Conservation (phyloP, 2,797 vertebrate species). For the Gymnoscopelus microlampas region DNA sequence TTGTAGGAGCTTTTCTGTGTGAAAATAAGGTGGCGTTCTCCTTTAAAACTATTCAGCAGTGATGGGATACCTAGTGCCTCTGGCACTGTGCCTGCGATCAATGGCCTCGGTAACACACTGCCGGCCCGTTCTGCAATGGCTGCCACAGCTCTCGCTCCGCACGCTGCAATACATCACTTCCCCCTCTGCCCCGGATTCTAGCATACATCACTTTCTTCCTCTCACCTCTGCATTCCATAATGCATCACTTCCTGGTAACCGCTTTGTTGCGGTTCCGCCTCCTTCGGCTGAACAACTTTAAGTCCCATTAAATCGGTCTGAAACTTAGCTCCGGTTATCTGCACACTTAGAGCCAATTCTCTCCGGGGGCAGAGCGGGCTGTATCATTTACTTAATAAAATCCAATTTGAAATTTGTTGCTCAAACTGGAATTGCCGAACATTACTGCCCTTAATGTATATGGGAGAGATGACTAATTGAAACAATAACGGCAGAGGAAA, state of each 20-base stretch:
- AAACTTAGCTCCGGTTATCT: constrained; percentile 49
- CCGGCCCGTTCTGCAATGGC: constrained; percentile 41
- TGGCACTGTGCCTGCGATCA: constrained; percentile 51
- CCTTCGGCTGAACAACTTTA: constrained; percentile 28
- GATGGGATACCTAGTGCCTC: constrained; percentile 70
- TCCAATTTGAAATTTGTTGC: constrained; percentile 36
- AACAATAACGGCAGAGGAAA: constrained; percentile 43
- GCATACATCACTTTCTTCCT: constrained; percentile 47
- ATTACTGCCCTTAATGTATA: constrained; percentile 40
- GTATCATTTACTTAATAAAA: constrained; percentile 51
- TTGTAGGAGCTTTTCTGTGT: constrained; percentile 9
- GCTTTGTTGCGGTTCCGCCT: constrained; percentile 45
- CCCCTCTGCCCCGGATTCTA: constrained; percentile 37
- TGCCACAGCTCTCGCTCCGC: constrained; percentile 48
- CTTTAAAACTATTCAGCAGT: constrained; percentile 63
- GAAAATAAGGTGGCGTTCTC: constrained; percentile 35
- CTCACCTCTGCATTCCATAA: constrained; percentile 34
- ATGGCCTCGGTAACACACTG: constrained; percentile 49
- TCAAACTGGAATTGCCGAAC: constrained; percentile 43
- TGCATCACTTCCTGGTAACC: constrained; percentile 49
- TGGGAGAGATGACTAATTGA: constrained; percentile 38
- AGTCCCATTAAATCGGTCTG: constrained; percentile 37
- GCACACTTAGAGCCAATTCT: constrained; percentile 35
- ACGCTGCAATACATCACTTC: constrained; percentile 52
- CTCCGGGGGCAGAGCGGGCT: constrained; percentile 23